Evolutionary conservation across 1,140 invertebrate species (phyloP).

Genomic region (Drosophila erecta): DNA sequence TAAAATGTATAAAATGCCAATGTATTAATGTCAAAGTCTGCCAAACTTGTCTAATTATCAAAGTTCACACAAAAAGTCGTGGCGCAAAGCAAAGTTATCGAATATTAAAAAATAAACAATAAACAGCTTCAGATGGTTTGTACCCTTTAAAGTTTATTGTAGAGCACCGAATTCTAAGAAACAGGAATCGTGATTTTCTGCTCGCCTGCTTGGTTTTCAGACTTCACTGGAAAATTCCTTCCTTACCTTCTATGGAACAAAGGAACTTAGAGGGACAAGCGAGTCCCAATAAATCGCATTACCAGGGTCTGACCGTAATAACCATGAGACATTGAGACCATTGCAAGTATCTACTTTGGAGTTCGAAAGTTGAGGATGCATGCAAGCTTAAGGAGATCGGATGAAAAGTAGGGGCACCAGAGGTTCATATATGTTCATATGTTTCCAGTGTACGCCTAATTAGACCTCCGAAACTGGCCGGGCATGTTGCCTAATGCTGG

Average conservation of each 20-base stretch:
- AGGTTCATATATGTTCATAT: slow-evolving; percentile 17
- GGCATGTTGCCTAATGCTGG: slow-evolving; percentile 12
- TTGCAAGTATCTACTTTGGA: not conserved
- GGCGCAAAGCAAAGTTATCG: too few relatives aligned
- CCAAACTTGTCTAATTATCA: too few relatives aligned
- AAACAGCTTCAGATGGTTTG: not conserved
- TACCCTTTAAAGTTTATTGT: not conserved
- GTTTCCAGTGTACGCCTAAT: slow-evolving; percentile 59
- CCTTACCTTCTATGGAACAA: not conserved
- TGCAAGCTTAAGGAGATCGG: slow-evolving; percentile 12
- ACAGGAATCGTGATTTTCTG: not conserved
- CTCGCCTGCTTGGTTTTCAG: not conserved
- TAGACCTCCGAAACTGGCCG: slow-evolving; percentile 30
- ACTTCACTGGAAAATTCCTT: not conserved
- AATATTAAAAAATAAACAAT: too few relatives aligned
- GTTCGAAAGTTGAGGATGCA: not conserved
- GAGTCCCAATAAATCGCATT: slow-evolving; percentile 25
- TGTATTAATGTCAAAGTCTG: not conserved
- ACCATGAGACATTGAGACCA: slow-evolving; percentile 53
- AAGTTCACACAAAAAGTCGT: too few relatives aligned
- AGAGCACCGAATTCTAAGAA: not conserved
- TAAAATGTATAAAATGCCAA: not conserved
- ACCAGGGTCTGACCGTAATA: slow-evolving; percentile 47
- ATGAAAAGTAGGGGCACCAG: not conserved
- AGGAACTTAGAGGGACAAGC: too few relatives aligned